These are phyloP conservation scores for Campylomormyrus tamandua DNA, from an alignment of 2,113 vertebrate genomes.

Conservation along the genomic window DNA sequence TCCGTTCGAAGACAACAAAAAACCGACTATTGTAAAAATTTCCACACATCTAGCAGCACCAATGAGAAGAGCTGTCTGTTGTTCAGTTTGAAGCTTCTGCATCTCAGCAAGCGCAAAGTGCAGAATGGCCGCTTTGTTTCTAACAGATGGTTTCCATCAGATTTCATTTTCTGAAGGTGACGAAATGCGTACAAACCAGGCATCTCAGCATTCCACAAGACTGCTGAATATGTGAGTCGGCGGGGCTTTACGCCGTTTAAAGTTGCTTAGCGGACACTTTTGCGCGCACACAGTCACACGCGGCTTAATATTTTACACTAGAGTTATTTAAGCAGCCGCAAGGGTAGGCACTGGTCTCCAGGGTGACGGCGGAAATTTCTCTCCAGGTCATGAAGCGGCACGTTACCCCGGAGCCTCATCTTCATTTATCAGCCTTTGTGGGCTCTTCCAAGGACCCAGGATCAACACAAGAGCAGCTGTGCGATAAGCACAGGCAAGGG, in stretches of 20 bases:
- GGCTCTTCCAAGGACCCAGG: background rate
- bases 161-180: background rate
- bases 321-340: background rate
- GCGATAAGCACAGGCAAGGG: background rate
- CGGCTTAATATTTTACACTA: background rate
- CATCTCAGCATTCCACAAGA: background rate
- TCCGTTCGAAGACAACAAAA: background rate
- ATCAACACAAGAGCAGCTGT: background rate
- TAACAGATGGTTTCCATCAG: constrained; percentile 6
- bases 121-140: background rate
- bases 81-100: background rate
- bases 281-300: background rate
- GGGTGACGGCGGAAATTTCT: background rate
- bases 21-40: background rate
- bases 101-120: background rate
- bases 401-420: background rate
- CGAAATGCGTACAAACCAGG: background rate
- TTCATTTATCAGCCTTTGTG: background rate
- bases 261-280: background rate
- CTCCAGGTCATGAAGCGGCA: background rate
- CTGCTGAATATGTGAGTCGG: background rate
- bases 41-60: background rate
- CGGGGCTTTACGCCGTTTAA: background rate
- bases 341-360: background rate
- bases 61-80: background rate